Evolutionary conservation across 2,888 invertebrate genomes (phyloP), one percentile per base, ranked within the genome.

Genomic region (Lithophane leautieri): DNA sequence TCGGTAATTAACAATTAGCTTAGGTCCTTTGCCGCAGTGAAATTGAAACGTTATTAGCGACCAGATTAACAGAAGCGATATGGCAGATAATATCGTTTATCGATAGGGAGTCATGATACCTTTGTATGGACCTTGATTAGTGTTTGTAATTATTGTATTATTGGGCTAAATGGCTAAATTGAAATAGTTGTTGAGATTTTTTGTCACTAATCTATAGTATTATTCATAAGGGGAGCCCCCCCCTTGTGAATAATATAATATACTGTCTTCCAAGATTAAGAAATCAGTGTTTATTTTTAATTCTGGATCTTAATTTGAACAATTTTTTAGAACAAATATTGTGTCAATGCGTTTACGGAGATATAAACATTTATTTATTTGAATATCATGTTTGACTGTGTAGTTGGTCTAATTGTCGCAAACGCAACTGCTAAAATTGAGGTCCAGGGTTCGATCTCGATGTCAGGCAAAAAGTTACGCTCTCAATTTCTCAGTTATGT

Each of bases 1-100:
- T 63, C 52, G 50, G 28, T 73, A 79, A 82, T 82, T 76, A 79
- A 62, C 72, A 77, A 81, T 72, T 40, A 34, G 34, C 34, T 34
- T 34, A 65, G 52, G 42, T 70, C 66, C 62, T 70, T 66, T 61
- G 34, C 28, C 61, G 52, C 60, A 67, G 65, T 70, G 60, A 76
- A 69, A 76, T 76, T 81, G 62, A 70, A 81, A 79, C 66, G 67
- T 71, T 75, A 84, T 76, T 79, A 79, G 68, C 40, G 65, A 66
- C 63, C 42, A 79, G 66, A 82, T 76, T 77, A 79, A 42, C 66
- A 69, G 61, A 52, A 73, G 34, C 54, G 40, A 67, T 63, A 65
- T 62, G 42, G 34, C 40, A 52, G 72, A 75, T 77, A 70, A n/a
- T 40, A 73, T 79, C 69, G 68, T 62, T 73, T 70, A 54, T 76